Base-by-base conservation (phyloP, 2,113 vertebrate species). In the Okapia johnstoni region DNA sequence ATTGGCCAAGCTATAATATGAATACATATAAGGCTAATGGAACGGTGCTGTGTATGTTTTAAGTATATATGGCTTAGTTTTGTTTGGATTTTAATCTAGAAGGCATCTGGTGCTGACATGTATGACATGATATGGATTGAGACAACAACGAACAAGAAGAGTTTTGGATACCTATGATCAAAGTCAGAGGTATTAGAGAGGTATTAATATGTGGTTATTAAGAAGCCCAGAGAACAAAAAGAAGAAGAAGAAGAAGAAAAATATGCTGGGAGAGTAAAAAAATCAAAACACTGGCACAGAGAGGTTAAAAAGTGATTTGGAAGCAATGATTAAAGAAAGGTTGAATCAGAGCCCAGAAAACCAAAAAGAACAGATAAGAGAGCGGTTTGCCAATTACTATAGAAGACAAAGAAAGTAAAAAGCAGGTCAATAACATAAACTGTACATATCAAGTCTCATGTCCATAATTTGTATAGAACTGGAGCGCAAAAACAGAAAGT, bases 1-100 rank as follows among this genome's bases (percentile, higher is more conserved):
- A 46, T 85, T 85, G 57, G 19, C 93, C 61, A 85, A 52, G 33
- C 93, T 88, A 88, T 97, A 33, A 54, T 5, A 60, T 94, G 94
- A 98, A 97, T 97, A 85, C 12, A 96, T 94, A 97, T 80, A n/a
- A 98, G 36, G 50, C 28, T 93, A 33, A 58, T 66, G 2, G 14
- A 86, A 94, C 5, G 0, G 6, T 94, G 30, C 70, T 93, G 23
- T 21, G 46, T 26, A 97, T 70, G 46, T 83, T 10, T 30, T 19
- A 84, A 85, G 46, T 60, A 90, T 58, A 86, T 93, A 66, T 93
- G 33, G 28, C 46, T 79, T 60, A 14, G 16, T 90, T 79, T 89
- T 21, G 4, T 60, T 85, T 86, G 76, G 26, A 28, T 77, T 85
- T 95, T 66, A 66, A 48, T 54, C 15, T 54, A 0, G 89, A 97